Base-by-base conservation (phyloP, 1,140 invertebrate genomes). In the Magallana angulata region DNA sequence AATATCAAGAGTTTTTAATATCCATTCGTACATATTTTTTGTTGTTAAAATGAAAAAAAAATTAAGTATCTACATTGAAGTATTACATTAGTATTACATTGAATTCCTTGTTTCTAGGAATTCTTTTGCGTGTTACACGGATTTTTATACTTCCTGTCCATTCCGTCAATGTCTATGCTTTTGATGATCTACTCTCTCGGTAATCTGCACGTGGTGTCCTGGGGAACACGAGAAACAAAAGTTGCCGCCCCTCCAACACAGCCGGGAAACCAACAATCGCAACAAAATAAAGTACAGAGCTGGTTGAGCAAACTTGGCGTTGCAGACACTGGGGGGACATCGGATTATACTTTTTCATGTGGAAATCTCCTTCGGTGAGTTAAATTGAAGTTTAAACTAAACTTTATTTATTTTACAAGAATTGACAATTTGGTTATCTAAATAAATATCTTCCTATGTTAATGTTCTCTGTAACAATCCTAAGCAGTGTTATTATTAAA, bases 131-230 rank as follows among this genome's bases (percentile, higher is more conserved):
- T 99, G 7, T 92, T 97, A 16, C 97, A 96, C 87, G 96, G 97
- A 16, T 93, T 97, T 6, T 96, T 99, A 48, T 99, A 99, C 94
- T 99, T 98, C 93, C 96, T 99, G 14, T 97, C 98, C 8, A 97
- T 99, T 81, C 98, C 98, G 0, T 97, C 97, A 87, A 98, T 98
- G 98, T 99, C 98, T 92, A 96, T 98, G 96, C 95, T 99, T 87
- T 96, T 99, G 14, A 97, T 98, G 68, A 97, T 99, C 83, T 99
- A 98, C 92, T 98, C 98, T 0, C 95, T 98, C 0, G 98, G 98
- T 92, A 99, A 99, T 92, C 95, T 99, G 93, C 97, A 99, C 93
- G 97, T 97, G 90, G 97, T 98, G 0, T 97, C 96, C 0, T 99
- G 98, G 98, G 98, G 98, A 57, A 99, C 98, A 0, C 95, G 98